phyloP scores from a whole-genome alignment of 2,797 vertebrate genomes.

The Phrynocephalus guinanensis region DNA sequence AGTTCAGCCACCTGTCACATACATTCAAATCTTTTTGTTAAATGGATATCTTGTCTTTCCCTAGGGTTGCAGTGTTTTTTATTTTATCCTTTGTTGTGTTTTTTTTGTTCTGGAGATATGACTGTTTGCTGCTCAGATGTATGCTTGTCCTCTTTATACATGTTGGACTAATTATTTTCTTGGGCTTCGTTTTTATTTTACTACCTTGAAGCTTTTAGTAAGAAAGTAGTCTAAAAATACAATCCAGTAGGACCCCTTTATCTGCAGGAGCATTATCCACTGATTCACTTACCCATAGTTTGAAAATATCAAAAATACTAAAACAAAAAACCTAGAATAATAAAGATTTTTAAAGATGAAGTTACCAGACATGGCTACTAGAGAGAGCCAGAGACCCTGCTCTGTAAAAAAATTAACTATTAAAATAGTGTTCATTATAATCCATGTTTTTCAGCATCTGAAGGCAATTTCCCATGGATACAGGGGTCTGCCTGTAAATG shows the following conservation, averaged over 20 bases:
- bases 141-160: not conserved
- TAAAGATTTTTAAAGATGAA: too few relatives aligned
- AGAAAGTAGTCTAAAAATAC: not conserved
- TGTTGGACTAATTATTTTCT: not conserved
- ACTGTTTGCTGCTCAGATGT: not conserved
- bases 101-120: not conserved
- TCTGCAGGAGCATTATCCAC: too few relatives aligned
- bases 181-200: not conserved
- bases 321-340: too few relatives aligned
- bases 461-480: too few relatives aligned
- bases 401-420: too few relatives aligned
- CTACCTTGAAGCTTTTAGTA: not conserved
- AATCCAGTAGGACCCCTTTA: not conserved
- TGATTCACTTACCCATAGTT: too few relatives aligned
- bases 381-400: too few relatives aligned
- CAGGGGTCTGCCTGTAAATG: too few relatives aligned
- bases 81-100: not conserved
- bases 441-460: too few relatives aligned
- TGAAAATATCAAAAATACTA: too few relatives aligned
- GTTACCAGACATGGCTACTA: too few relatives aligned
- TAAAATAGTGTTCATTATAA: too few relatives aligned
- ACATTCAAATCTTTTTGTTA: not conserved
- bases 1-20: not conserved
- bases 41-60: not conserved
- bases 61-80: not conserved